Evolutionary conservation across 2,797 vertebrate genomes (phyloP).

Genomic region (Lycodopsis pacificus): DNA sequence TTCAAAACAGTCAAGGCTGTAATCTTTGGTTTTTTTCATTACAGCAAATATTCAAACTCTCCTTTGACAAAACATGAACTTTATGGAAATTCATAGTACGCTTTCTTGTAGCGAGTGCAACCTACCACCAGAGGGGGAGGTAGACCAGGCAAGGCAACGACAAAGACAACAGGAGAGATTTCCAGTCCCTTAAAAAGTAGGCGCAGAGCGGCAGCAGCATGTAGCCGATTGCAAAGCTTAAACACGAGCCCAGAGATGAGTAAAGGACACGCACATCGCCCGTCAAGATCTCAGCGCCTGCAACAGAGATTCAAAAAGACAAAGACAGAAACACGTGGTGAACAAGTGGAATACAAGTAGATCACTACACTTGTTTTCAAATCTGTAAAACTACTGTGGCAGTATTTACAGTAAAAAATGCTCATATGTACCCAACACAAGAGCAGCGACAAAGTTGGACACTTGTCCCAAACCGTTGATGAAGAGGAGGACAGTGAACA

Average conservation of each 20-base stretch:
- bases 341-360: not conserved
- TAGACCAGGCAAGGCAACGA: constrained; percentile 84
- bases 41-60: not conserved
- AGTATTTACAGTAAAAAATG: constrained; percentile 29
- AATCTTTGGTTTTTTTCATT: not conserved
- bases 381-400: not conserved
- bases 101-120: constrained; percentile 5
- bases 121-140: constrained; percentile 88
- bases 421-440: constrained; percentile 86
- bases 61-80: not conserved
- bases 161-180: constrained; percentile 83
- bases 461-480: constrained; percentile 90
- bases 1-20: not conserved
- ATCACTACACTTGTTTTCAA: not conserved
- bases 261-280: constrained; percentile 86
- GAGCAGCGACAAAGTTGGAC: constrained; percentile 90
- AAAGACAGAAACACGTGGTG: not conserved
- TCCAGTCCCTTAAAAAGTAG: constrained; percentile 89
- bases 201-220: constrained; percentile 89
- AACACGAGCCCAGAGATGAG: constrained; percentile 86
- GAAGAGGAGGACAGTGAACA: constrained; percentile 86
- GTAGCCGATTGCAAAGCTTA: constrained; percentile 88
- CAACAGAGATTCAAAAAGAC: constrained; percentile 5
- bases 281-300: constrained; percentile 90
- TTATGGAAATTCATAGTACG: not conserved